Percentiles rank a stretch among this genome's conserved stretches.
phyloP scores from a whole-genome alignment of 1,140 invertebrate genomes.

The Battus philenor region DNA sequence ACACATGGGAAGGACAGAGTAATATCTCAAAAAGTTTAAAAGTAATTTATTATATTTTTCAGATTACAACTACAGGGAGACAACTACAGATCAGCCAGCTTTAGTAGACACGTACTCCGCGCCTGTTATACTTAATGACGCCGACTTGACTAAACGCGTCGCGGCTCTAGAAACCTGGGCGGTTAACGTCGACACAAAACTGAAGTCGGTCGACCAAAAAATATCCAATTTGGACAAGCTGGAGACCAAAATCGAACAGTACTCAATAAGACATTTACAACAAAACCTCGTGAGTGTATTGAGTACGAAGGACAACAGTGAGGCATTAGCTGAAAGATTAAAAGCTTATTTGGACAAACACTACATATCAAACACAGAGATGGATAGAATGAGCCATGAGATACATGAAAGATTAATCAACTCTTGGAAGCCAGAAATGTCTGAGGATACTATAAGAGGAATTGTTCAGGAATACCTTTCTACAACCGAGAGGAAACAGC shows the following conservation, averaged over 20 bases:
- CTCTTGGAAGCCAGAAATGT: conserved; percentile 71
- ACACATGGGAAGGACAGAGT: conserved; percentile 69
- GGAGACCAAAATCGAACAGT: conserved; percentile 53
- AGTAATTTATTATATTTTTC: conserved; percentile 31
- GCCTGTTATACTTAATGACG: conserved; percentile 45
- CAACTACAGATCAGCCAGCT: conserved; percentile 23
- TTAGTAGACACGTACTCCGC: conserved; percentile 44
- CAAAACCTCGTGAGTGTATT: conserved; percentile 57
- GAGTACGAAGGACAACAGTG: conserved; percentile 42
- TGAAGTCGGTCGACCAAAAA: conserved; percentile 53
- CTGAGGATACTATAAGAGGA: conserved; percentile 48
- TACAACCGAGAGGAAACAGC: conserved; percentile 47
- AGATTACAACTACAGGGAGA: conserved; percentile 56
- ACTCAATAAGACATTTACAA: conserved; percentile 57
- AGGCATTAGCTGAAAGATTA: conserved; percentile 45
- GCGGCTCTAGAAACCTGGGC: conserved; percentile 62
- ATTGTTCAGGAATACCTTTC: conserved; percentile 53
- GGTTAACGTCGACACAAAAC: conserved; percentile 43
- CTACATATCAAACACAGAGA: conserved; percentile 49
- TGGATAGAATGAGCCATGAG: conserved; percentile 44
- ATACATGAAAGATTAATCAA: conserved; percentile 56
- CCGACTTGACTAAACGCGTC: conserved; percentile 47
- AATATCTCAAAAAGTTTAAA: conserved; percentile 11
- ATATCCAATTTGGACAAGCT: conserved; percentile 53
- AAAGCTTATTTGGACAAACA: conserved; percentile 52